phyloP scores from a whole-genome alignment of 2,797 vertebrate genomes.

The Malurus splendens region DNA sequence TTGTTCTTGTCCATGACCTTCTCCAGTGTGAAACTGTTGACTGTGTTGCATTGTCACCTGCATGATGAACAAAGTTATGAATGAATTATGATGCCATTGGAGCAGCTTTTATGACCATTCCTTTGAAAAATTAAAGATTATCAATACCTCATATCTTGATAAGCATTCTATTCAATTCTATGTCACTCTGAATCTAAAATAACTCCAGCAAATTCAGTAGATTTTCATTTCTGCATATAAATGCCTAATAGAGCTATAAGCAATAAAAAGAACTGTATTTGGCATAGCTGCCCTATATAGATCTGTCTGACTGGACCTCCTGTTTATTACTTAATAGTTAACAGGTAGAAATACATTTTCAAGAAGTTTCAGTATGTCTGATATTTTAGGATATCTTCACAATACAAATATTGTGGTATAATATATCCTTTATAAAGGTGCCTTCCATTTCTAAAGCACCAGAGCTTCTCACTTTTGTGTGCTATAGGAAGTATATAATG shows the following conservation, averaged over 20 bases:
- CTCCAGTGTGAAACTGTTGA: neutral
- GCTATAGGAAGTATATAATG: neutral
- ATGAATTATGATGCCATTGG: neutral
- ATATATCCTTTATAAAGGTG: neutral
- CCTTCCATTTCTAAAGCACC: neutral
- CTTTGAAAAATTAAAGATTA: neutral
- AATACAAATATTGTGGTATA: neutral
- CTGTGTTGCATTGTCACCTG: neutral
- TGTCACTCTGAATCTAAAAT: neutral
- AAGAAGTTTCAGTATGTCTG: neutral
- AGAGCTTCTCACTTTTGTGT: neutral
- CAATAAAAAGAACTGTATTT: neutral
- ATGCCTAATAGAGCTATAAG: neutral
- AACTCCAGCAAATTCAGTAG: neutral
- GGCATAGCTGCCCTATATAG: neutral
- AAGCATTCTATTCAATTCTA: neutral
- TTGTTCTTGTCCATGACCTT: neutral
- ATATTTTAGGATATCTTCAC: neutral
- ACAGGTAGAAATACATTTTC: neutral
- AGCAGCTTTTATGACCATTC: neutral
- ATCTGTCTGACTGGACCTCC: neutral
- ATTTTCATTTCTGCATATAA: neutral
- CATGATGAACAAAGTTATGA: neutral
- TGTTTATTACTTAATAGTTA: neutral
- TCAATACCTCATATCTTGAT: neutral